Base-by-base conservation (phyloP, 2,797 vertebrate genomes). In the Anabas testudineus region DNA sequence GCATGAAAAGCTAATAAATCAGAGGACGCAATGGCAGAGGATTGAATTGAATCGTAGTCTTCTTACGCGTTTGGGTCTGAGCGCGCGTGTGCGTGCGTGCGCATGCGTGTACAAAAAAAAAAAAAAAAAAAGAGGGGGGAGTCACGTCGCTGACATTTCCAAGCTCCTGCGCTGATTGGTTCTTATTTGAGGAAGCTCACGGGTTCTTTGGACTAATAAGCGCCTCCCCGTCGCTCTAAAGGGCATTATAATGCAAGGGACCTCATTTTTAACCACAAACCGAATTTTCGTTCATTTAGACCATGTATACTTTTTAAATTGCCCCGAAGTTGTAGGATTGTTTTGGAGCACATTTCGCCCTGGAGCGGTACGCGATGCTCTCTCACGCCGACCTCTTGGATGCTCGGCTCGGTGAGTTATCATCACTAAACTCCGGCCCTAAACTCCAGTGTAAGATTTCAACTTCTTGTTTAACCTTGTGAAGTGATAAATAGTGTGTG, bases 341-440 rank as follows among this genome's bases (percentile, higher is more conserved):
- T 89, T 93, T 92, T 94, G 94, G 93, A 94, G 78, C 94, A 91
- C 91, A 82, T 94, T 95, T 97, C 96, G 83, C 95, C 95, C 96
- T 97, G 96, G 96, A 98, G 95, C 96, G 96, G 95, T 97, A 96
- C 96, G 94, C 95, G 76, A 99, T 99, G 97, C 96, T 99, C 83
- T 99, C 97, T 94, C 97, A 99, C 88, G 96, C 97, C 95, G 97
- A 99, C 96, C 97, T 99, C 95, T 96, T 98, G 96, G 97, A 99
- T 94, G 96, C 97, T 95, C 96, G 97, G 93, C 96, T 99, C 94
- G 97, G 97, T 97, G 96, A 97, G 96, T 97, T 94, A 88, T 94
- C 93, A 36, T 90, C 94, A 86, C 90, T 93, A 87, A 95, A 94
- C 94, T 91, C 94, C 92, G 93, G 93, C 92, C 93, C 93, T 81